These are phyloP conservation scores for Dreissena rostriformis DNA, from an alignment of 1,140 invertebrate genomes.

Conservation along the genomic window DNA sequence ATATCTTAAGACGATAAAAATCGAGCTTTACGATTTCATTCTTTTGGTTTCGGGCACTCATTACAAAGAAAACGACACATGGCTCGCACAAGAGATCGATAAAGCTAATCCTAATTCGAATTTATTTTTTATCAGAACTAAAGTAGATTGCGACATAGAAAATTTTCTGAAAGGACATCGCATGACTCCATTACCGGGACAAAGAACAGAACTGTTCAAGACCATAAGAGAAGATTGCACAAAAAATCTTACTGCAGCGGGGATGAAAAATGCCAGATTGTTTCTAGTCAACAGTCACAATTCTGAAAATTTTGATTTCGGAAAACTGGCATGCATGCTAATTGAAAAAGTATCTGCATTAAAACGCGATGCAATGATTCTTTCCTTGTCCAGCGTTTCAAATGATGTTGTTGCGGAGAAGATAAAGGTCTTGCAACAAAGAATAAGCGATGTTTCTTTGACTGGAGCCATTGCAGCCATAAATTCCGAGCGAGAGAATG, in stretches of 20 bases:
- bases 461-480: neutral
- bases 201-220: neutral
- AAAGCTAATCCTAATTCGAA: neutral
- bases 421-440: neutral
- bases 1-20: neutral
- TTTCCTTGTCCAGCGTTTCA: neutral
- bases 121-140: neutral
- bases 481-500: neutral
- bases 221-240: neutral
- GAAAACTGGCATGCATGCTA: neutral
- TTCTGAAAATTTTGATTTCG: neutral
- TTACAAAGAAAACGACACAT: slow-evolving; percentile 2
- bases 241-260: neutral
- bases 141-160: neutral
- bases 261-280: neutral
- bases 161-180: neutral
- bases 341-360: neutral
- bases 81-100: neutral
- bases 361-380: neutral
- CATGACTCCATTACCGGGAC: neutral
- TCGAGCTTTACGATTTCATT: neutral
- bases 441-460: neutral
- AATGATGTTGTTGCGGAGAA: neutral
- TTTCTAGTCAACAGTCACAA: neutral
- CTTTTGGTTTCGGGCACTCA: neutral